Percentiles rank a stretch among this genome's conserved stretches.
phyloP scores from a whole-genome alignment of 2,797 vertebrate species.

The Rallus crepitans region DNA sequence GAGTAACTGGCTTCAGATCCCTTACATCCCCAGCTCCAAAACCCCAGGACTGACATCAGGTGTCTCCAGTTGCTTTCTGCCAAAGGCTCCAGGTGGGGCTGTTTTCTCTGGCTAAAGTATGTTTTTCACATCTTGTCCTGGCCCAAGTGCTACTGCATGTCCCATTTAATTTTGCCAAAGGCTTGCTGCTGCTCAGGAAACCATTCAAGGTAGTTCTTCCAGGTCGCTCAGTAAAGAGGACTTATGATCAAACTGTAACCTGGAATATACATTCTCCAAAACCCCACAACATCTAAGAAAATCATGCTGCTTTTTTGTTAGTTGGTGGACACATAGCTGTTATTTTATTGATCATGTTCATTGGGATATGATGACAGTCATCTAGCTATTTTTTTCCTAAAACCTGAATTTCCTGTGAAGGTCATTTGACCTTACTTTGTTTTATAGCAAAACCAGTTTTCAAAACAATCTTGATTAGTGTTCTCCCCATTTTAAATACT shows the following conservation, averaged over 20 bases:
- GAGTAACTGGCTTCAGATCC: too few species aligned
- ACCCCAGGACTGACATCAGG: too few species aligned
- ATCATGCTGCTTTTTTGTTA: background rate
- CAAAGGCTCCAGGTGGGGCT: too few species aligned
- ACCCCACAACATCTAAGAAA: background rate
- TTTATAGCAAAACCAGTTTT: background rate
- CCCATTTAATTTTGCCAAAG: background rate
- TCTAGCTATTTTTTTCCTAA: background rate
- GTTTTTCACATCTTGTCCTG: background rate
- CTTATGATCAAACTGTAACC: background rate
- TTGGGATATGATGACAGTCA: background rate
- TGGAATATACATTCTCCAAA: background rate
- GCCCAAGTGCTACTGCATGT: background rate
- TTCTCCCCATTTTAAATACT: background rate
- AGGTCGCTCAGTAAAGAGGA: background rate
- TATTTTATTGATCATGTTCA: background rate
- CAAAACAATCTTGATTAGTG: background rate
- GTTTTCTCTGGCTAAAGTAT: too few species aligned
- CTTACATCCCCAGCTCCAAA: too few species aligned
- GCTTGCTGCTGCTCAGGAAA: background rate
- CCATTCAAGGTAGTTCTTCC: background rate
- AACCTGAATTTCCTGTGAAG: background rate
- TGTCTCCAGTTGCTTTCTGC: too few species aligned
- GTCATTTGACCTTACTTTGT: background rate
- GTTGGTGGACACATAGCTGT: background rate